Percentiles rank a stretch among this genome's conserved stretches.
phyloP scores from a whole-genome alignment of 2,888 invertebrate species.

The Pachycephus smyrnensis region DNA sequence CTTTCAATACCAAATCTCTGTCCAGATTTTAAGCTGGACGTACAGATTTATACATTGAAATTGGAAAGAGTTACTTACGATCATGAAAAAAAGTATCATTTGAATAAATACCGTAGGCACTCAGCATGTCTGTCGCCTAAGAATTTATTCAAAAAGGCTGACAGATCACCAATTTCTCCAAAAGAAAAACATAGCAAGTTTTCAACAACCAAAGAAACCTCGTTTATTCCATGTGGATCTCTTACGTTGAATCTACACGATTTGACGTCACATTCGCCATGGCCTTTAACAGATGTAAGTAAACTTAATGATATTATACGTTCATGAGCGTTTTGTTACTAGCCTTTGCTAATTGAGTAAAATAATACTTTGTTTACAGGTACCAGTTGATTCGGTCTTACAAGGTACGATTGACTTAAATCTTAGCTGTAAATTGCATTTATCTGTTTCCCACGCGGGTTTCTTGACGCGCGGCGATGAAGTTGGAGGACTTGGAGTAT shows the following conservation, averaged over 20 bases:
- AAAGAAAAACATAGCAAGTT: conserved; percentile 31
- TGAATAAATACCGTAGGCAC: conserved; percentile 43
- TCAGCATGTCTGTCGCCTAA: conserved; percentile 51
- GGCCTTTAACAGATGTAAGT: conserved; percentile 46
- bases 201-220: conserved; percentile 39
- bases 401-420: conserved; percentile 50
- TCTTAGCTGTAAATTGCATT: conserved; percentile 48
- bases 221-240: conserved; percentile 48
- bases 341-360: background rate
- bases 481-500: conserved; percentile 61
- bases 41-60: conserved; percentile 68
- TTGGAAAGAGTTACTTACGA: conserved; percentile 58
- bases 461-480: conserved; percentile 69
- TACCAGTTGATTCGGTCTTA: conserved; percentile 45
- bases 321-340: background rate
- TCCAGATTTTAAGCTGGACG: conserved; percentile 63
- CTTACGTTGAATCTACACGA: conserved; percentile 50
- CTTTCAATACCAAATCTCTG: conserved; percentile 57
- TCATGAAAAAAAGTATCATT: conserved; percentile 59
- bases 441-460: conserved; percentile 62
- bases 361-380: conserved; percentile 21
- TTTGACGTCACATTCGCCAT: conserved; percentile 43
- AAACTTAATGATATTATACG: background rate
- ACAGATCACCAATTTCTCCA: conserved; percentile 29
- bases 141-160: conserved; percentile 37